Percentiles rank a stretch among this genome's conserved stretches.
phyloP scores from a whole-genome alignment of 2,797 vertebrate genomes.

The Danionella dracula region DNA sequence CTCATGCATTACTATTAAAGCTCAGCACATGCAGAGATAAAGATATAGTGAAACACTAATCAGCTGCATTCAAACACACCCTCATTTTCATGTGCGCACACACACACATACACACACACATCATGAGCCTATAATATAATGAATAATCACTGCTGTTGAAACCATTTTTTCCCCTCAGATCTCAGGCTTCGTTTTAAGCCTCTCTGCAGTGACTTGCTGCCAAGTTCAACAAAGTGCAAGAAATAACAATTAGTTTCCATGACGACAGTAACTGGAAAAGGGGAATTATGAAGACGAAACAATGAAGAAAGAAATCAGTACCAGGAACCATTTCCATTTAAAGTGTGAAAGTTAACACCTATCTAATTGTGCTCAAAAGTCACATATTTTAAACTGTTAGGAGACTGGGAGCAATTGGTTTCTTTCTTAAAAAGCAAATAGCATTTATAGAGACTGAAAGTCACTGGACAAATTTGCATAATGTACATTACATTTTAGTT shows the following conservation, averaged over 20 bases:
- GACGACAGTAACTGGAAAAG: conserved; percentile 46
- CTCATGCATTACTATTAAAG: conserved; percentile 33
- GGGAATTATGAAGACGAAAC: conserved; percentile 44
- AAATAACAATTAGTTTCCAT: conserved; percentile 62
- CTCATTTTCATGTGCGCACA: neutral
- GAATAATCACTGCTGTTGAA: conserved; percentile 39
- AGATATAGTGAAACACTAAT: neutral
- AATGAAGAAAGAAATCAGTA: conserved; percentile 41
- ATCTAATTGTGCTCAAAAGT: neutral
- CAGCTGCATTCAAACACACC: conserved; percentile 4
- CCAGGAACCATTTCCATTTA: conserved; percentile 46
- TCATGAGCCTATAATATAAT: conserved; percentile 15
- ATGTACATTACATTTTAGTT: no score
- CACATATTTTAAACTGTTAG: neutral
- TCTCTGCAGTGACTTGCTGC: conserved; percentile 43
- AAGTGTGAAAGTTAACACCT: conserved; percentile 39
- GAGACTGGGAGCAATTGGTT: neutral
- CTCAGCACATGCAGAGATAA: conserved; percentile 1
- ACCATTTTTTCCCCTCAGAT: conserved; percentile 30
- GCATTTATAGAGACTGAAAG: no score
- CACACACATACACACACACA: neutral
- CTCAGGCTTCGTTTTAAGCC: conserved; percentile 34
- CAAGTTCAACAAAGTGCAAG: conserved; percentile 56
- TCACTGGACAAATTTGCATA: no score
- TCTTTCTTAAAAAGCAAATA: no score